phyloP scores from a whole-genome alignment of 2,888 invertebrate genomes.

The Thymelicus lineola region DNA sequence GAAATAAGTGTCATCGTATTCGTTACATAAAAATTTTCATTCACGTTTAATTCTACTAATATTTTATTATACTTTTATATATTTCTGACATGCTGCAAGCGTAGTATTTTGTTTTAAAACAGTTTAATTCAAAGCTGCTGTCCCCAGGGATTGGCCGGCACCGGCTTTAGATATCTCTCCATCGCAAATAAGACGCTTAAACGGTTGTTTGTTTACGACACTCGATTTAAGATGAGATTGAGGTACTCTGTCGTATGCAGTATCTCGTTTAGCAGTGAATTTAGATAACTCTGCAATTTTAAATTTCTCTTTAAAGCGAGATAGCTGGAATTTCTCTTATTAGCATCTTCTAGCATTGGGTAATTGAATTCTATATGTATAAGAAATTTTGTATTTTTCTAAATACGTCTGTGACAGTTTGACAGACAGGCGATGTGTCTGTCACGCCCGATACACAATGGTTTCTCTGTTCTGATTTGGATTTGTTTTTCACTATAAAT shows the following conservation, averaged over 20 bases:
- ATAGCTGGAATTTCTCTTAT: too few relatives aligned
- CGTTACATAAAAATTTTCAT: neutral
- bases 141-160: conserved; percentile 17
- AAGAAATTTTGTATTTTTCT: too few relatives aligned
- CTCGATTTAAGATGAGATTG: conserved; percentile 29
- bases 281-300: conserved; percentile 4
- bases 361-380: too few relatives aligned
- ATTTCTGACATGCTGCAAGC: too few relatives aligned
- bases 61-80: too few relatives aligned
- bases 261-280: conserved; percentile 7
- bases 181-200: conserved; percentile 15
- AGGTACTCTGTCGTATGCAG: conserved; percentile 11
- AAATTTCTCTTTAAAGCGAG: neutral
- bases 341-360: too few relatives aligned
- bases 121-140: conserved; percentile 9
- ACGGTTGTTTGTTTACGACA: conserved; percentile 23
- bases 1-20: neutral
- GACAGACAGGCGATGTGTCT: too few relatives aligned
- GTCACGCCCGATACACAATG: too few relatives aligned
- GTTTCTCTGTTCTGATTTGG: too few relatives aligned
- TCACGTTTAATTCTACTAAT: too few relatives aligned
- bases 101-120: neutral
- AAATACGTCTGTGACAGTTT: too few relatives aligned
- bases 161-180: conserved; percentile 9
- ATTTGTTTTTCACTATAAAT: too few relatives aligned